Conservation (phyloP, 2,888 invertebrate species). For the Nephrocerus scutellatus region DNA sequence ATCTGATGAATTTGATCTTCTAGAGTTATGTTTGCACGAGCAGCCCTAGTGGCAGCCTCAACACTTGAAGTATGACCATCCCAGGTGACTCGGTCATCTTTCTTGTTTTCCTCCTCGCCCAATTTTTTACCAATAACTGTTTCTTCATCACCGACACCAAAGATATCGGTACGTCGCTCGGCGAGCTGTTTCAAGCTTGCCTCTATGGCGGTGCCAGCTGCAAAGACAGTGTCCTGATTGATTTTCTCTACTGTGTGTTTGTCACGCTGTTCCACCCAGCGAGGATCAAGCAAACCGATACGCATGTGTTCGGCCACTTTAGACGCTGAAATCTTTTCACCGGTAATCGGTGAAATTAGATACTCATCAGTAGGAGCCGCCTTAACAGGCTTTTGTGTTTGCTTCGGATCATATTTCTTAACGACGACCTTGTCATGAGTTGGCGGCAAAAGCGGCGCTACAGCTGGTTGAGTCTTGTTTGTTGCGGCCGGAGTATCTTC, state of each 20-base stretch:
- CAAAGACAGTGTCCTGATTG: conserved; percentile 67
- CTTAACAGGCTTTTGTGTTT: conserved; percentile 56
- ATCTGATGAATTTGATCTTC: conserved; percentile 97
- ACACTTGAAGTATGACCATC: conserved; percentile 97
- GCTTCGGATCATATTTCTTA: conserved; percentile 96
- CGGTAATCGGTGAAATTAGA: conserved; percentile 96
- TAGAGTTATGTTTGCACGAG: conserved; percentile 88
- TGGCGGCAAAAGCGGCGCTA: conserved; percentile 70
- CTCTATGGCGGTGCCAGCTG: conserved; percentile 79
- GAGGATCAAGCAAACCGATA: conserved; percentile 90
- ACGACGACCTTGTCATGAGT: conserved; percentile 89
- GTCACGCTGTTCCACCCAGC: conserved; percentile 96
- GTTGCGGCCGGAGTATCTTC: conserved; percentile 52
- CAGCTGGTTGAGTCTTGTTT: conserved; percentile 38
- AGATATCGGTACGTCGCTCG: conserved; percentile 98
- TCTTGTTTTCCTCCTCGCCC: conserved; percentile 77
- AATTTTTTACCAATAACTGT: conserved; percentile 99
- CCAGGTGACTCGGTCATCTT: conserved; percentile 93
- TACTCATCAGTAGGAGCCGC: conserved; percentile 73
- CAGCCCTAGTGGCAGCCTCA: conserved; percentile 90
- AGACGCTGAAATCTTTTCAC: conserved; percentile 93
- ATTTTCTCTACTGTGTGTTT: conserved; percentile 88
- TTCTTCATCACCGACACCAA: conserved; percentile 98
- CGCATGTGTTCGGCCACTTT: conserved; percentile 98
- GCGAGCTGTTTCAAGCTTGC: conserved; percentile 92